A percentile compares a stretch with the other conserved stretches of the same genome.
Conservation (phyloP, 2,888 invertebrate species). For the Amphipoea lucens region DNA sequence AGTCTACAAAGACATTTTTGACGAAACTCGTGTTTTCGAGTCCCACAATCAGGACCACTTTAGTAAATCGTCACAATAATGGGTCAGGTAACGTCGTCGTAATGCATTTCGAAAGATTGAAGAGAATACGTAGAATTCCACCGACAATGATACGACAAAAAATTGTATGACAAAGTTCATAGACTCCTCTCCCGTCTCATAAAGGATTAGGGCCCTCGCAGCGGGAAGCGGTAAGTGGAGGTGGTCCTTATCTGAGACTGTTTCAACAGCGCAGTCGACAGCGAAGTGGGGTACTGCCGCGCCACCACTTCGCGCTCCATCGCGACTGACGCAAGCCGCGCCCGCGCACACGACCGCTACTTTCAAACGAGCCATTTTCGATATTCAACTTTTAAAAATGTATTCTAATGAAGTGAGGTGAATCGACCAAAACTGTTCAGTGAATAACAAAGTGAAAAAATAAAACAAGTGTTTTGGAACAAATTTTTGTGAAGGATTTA, state of each 20-base stretch:
- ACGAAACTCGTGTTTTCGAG: constrained; percentile 37
- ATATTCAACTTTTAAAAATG: constrained; percentile 81
- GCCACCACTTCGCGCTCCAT: constrained; percentile 80
- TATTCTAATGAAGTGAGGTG: constrained; percentile 86
- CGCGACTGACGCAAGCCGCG: constrained; percentile 81
- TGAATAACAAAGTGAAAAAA: constrained; percentile 69
- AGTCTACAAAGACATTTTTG: constrained; percentile 27
- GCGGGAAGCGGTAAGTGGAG: constrained; percentile 82
- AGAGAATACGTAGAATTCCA: constrained; percentile 74
- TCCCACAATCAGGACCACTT: constrained; percentile 51
- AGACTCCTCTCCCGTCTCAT: constrained; percentile 75
- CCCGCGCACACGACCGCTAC: constrained; percentile 79
- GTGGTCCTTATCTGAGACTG: constrained; percentile 85
- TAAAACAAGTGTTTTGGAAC: constrained; percentile 74
- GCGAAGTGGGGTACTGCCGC: constrained; percentile 81
- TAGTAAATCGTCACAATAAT: constrained; percentile 61
- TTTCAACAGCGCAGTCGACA: constrained; percentile 78
- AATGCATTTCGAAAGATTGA: constrained; percentile 64
- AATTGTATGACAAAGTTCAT: constrained; percentile 82
- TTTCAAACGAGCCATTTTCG: constrained; percentile 71
- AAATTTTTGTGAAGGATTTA: constrained; percentile 79
- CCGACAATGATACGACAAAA: constrained; percentile 72
- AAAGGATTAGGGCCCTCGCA: constrained; percentile 84
- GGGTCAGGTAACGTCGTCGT: constrained; percentile 65
- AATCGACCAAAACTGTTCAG: constrained; percentile 72